A percentile compares a stretch with the other conserved stretches of the same genome.
These are phyloP conservation scores for Emydocephalus ijimae DNA, from an alignment of 2,113 vertebrate species.

Conservation along the genomic window DNA sequence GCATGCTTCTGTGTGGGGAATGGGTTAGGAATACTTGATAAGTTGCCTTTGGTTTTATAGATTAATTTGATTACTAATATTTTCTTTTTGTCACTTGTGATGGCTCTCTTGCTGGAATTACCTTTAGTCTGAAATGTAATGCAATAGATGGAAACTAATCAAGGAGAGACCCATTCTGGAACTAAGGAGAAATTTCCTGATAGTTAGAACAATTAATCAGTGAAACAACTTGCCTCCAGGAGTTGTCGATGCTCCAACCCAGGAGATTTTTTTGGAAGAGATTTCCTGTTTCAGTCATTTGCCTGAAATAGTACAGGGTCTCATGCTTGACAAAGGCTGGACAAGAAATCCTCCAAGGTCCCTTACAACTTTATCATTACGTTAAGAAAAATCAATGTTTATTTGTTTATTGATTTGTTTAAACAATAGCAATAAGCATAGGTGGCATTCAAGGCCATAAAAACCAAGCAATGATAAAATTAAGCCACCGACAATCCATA, in stretches of 20 bases:
- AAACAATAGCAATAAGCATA: neutral
- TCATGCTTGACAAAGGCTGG: neutral
- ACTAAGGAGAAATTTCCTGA: neutral
- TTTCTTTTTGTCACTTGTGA: neutral
- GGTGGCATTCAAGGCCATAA: neutral
- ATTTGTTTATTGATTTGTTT: neutral
- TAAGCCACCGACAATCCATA: neutral
- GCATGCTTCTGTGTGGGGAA: neutral
- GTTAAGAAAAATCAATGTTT: neutral
- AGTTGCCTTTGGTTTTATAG: neutral
- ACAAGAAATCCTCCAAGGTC: neutral
- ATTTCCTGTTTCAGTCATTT: neutral
- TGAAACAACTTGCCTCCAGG: neutral
- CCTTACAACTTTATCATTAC: neutral
- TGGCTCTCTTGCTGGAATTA: neutral
- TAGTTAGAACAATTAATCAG: neutral
- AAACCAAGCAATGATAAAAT: neutral
- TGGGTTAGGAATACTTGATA: neutral
- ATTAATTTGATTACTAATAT: neutral
- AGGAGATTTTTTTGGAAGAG: neutral
- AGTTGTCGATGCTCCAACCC: neutral
- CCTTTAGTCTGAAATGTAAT: neutral
- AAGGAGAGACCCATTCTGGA: neutral
- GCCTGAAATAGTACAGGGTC: neutral
- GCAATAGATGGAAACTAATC: neutral